phyloP scores from a whole-genome alignment of 2,888 invertebrate genomes.

The Acleris holmiana region DNA sequence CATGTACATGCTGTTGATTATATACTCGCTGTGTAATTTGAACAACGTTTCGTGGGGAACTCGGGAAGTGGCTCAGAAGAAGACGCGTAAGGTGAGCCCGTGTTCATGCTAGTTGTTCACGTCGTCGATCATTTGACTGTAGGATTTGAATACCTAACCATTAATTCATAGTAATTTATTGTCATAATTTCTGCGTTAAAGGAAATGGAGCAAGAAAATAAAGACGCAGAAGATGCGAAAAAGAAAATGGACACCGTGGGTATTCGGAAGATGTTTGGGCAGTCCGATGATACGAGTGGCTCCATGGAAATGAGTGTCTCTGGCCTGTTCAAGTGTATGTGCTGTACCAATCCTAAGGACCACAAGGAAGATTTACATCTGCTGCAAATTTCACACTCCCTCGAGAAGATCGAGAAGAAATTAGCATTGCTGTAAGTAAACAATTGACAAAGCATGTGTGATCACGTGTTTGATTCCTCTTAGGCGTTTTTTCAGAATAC shows the following conservation, averaged over 20 bases:
- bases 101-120: background rate
- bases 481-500: too few species aligned
- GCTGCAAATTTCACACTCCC: slow-evolving; percentile 90
- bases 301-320: slow-evolving; percentile 93
- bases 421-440: slow-evolving; percentile 84
- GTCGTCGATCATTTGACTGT: too few species aligned
- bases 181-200: slow-evolving; percentile 50
- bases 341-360: slow-evolving; percentile 94
- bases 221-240: slow-evolving; percentile 91
- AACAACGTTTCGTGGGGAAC: slow-evolving; percentile 98
- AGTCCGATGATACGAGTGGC: slow-evolving; percentile 90
- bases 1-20: slow-evolving; percentile 96
- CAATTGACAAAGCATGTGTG: background rate
- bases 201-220: slow-evolving; percentile 94
- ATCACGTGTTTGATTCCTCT: background rate
- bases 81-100: slow-evolving; percentile 63
- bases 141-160: too few species aligned
- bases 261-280: slow-evolving; percentile 89
- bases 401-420: slow-evolving; percentile 90
- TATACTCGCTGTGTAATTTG: slow-evolving; percentile 96
- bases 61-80: slow-evolving; percentile 87
- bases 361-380: slow-evolving; percentile 93
- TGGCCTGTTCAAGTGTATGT: slow-evolving; percentile 93
- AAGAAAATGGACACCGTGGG: slow-evolving; percentile 92
- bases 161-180: background rate